A percentile compares a stretch with the other conserved stretches of the same genome.
Conservation (phyloP, 2,888 invertebrate species). For the Cybosia mesomella region DNA sequence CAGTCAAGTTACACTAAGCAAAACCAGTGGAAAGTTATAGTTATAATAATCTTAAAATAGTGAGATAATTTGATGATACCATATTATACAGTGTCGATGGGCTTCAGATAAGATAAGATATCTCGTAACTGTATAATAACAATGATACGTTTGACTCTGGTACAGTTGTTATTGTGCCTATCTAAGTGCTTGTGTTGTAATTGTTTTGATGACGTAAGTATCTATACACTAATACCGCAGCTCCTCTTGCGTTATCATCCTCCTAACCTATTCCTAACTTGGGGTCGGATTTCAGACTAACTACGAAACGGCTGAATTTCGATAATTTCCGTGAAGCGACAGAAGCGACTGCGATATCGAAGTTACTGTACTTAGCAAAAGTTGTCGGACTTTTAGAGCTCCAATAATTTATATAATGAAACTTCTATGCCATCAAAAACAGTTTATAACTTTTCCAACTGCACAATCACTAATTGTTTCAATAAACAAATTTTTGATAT, state of each 20-base stretch:
- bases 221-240: background rate
- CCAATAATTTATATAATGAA: too few species aligned
- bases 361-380: too few species aligned
- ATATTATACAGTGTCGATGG: slow-evolving; percentile 9
- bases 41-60: background rate
- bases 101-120: slow-evolving; percentile 58
- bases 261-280: too few species aligned
- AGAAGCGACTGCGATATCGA: too few species aligned
- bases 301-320: too few species aligned
- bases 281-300: too few species aligned
- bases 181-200: slow-evolving; percentile 20
- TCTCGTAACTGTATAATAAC: slow-evolving; percentile 40
- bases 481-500: too few species aligned
- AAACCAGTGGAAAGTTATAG: background rate
- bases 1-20: background rate
- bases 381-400: too few species aligned
- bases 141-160: slow-evolving; percentile 23
- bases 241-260: background rate
- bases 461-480: too few species aligned
- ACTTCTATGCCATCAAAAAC: too few species aligned
- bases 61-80: background rate
- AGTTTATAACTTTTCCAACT: too few species aligned
- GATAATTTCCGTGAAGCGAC: too few species aligned
- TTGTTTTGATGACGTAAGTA: slow-evolving; percentile 33
- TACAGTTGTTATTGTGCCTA: slow-evolving; percentile 31